Conservation (phyloP, 2,888 invertebrate genomes). For the Callimorpha dominula region DNA sequence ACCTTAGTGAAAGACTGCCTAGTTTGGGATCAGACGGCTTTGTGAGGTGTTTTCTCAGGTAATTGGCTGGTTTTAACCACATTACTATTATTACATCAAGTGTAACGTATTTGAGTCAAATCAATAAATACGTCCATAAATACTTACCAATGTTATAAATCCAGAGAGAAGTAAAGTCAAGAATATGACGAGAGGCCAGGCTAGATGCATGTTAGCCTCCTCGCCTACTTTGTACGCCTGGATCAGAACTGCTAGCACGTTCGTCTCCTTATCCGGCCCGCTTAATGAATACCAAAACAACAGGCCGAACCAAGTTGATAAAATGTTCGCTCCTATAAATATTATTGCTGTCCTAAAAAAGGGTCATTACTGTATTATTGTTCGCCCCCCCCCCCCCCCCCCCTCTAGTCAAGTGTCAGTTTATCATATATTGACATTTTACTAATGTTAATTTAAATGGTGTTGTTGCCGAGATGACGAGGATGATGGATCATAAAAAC, state of each 20-base stretch:
- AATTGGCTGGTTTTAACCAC: too few species aligned
- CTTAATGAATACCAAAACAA: conserved; percentile 73
- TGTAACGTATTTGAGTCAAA: too few species aligned
- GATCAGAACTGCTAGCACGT: conserved; percentile 64
- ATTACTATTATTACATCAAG: too few species aligned
- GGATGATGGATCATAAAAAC: too few species aligned
- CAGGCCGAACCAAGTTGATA: conserved; percentile 66
- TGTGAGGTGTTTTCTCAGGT: too few species aligned
- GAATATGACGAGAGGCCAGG: conserved; percentile 69
- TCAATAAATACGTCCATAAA: not conserved
- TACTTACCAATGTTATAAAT: conserved; percentile 70
- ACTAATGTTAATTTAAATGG: too few species aligned
- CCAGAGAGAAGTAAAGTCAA: conserved; percentile 69
- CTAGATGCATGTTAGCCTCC: conserved; percentile 45
- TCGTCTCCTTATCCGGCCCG: conserved; percentile 55
- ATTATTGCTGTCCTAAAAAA: conserved; percentile 66
- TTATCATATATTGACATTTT: too few species aligned
- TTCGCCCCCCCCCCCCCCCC: not conserved
- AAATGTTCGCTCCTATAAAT: conserved; percentile 62
- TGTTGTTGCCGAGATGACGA: too few species aligned
- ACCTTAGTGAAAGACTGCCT: too few species aligned
- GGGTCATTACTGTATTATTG: conserved; percentile 2
- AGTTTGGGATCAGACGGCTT: too few species aligned
- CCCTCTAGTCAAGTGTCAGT: not conserved
- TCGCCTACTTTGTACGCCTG: conserved; percentile 63